phyloP scores from a whole-genome alignment of 2,888 invertebrate species.

The Celastrina argiolus region DNA sequence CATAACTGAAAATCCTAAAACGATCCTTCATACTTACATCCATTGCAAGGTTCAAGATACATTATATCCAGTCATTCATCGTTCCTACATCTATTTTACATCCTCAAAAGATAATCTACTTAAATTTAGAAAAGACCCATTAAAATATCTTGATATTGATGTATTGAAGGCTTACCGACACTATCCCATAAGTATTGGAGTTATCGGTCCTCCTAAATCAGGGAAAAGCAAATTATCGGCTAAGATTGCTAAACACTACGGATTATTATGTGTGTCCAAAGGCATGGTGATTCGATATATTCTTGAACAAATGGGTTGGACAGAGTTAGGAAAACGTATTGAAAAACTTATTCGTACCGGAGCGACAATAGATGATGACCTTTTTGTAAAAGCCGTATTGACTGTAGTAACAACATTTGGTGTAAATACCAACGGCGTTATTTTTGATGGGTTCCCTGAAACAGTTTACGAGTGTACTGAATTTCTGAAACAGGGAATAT shows the following conservation, averaged over 20 bases:
- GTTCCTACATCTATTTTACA: conserved; percentile 79
- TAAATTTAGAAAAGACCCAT: conserved; percentile 75
- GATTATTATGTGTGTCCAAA: conserved; percentile 73
- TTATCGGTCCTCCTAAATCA: conserved; percentile 81
- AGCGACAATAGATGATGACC: conserved; percentile 56
- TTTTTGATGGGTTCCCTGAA: conserved; percentile 81
- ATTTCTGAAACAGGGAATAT: conserved; percentile 69
- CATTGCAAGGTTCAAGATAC: conserved; percentile 55
- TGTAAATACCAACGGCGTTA: conserved; percentile 73
- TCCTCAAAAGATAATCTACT: conserved; percentile 61
- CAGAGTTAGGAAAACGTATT: conserved; percentile 65
- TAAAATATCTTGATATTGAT: conserved; percentile 69
- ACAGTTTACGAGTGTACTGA: conserved; percentile 67
- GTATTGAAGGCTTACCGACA: conserved; percentile 61
- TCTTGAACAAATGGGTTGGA: conserved; percentile 69
- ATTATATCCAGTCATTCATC: conserved; percentile 77
- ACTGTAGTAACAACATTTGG: conserved; percentile 67
- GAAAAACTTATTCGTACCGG: conserved; percentile 58
- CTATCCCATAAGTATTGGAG: conserved; percentile 71
- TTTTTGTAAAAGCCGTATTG: conserved; percentile 73
- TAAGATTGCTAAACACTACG: conserved; percentile 72
- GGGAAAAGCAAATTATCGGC: conserved; percentile 78
- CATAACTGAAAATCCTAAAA: conserved; percentile 64
- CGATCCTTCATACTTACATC: conserved; percentile 69
- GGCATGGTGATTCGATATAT: conserved; percentile 74